Evolutionary conservation across 2,797 vertebrate species (phyloP).

Genomic region (Echiichthys vipera): DNA sequence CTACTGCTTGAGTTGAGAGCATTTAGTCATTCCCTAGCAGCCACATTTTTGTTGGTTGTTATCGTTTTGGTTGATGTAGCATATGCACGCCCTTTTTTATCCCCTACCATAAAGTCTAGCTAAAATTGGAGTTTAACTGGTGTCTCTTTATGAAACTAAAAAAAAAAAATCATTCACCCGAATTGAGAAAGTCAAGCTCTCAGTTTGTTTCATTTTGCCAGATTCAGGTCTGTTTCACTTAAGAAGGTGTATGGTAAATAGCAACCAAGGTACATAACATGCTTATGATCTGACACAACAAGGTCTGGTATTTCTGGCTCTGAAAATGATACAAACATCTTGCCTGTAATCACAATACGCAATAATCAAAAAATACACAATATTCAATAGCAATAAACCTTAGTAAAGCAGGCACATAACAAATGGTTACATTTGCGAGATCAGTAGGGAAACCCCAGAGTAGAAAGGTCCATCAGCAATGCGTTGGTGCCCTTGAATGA

Average conservation of each 20-base stretch:
- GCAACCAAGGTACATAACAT: neutral
- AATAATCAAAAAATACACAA: too few relatives aligned
- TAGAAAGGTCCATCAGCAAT: conserved; percentile 21
- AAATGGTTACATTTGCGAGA: neutral
- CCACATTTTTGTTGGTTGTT: conserved; percentile 48
- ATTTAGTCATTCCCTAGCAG: conserved; percentile 26
- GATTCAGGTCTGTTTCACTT: neutral
- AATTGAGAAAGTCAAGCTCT: neutral
- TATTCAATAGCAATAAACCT: neutral
- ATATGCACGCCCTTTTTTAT: conserved; percentile 53
- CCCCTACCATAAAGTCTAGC: conserved; percentile 17
- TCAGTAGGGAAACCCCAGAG: conserved; percentile 9
- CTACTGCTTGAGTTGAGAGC: conserved; percentile 35
- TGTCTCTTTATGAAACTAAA: conserved; percentile 29
- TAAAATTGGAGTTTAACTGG: conserved; percentile 23
- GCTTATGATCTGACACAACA: neutral
- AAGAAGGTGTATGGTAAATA: neutral
- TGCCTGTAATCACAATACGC: neutral
- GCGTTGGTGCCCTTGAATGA: neutral
- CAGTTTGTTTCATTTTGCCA: neutral
- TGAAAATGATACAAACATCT: neutral
- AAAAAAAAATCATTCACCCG: conserved; percentile 1
- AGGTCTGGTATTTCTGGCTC: neutral
- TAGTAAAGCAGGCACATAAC: neutral
- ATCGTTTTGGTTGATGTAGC: conserved; percentile 41